Base-by-base conservation (phyloP, 2,888 invertebrate genomes). In the Heliothis peltigera region DNA sequence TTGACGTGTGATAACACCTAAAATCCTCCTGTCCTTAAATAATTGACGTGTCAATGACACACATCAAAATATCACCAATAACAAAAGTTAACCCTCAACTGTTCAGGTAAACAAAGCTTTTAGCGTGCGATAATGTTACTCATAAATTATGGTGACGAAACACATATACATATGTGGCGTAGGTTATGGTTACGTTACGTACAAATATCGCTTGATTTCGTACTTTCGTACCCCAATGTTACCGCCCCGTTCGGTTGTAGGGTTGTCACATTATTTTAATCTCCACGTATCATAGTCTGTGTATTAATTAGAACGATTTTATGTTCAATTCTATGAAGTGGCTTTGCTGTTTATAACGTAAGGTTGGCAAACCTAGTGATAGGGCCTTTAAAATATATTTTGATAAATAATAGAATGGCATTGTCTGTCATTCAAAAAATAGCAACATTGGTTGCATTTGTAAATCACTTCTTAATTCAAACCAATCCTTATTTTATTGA, bases 151-250 rank as follows among this genome's bases (percentile, higher is more conserved):
- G n/a, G 28, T 48, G 25, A 63, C 52, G 47, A 44, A 25, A 8
- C 32, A 22, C 10, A 19, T 49, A 17, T 62, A 19, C 46, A 17
- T 62, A 59, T 49, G 64, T 77, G 54, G 66, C 25, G 59, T 67
- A 80, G 75, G 77, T 77, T 75, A 79, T 79, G 79, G 78, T 76
- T 48, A 22, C 56, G 49, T 64, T 55, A 25, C 59, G 22, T 65
- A 35, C 58, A 55, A 68, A 70, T 80, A 68, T 73, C 54, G 57
- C 47, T 52, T 70, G 74, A 79, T 76, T 76, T 63, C 52, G 57
- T 69, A 66, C 65, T 49, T 66, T 47, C 51, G 18, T 57, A 66
- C 72, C 69, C 66, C 54, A 46, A 68, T 58, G 68, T 67, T 64
- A 51, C 55, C 68, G 39, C 59, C 49, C 54, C 56, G 65, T 63